Evolutionary conservation across 2,797 vertebrate genomes (phyloP).

Genomic region (Loris lydekkerianus): DNA sequence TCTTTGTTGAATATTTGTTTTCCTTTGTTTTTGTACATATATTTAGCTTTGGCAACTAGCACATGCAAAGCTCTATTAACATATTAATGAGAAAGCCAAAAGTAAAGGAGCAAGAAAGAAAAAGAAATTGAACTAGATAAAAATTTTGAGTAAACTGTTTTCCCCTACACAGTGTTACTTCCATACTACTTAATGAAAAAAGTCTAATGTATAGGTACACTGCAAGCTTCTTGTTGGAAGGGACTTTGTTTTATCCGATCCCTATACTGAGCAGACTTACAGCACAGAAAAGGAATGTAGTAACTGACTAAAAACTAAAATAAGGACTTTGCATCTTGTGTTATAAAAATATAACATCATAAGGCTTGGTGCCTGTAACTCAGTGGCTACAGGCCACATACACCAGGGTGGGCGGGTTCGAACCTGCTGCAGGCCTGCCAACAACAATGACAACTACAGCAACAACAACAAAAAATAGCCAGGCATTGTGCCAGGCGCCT

Average conservation of each 20-base stretch:
- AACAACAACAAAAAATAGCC: too few species aligned
- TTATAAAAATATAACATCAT: conserved; percentile 36
- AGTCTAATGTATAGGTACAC: background rate
- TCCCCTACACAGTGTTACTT: background rate
- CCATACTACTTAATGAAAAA: background rate
- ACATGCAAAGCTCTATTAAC: conserved; percentile 16
- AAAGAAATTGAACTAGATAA: background rate
- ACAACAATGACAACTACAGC: too few species aligned
- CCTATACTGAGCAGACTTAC: background rate
- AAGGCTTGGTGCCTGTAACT: background rate
- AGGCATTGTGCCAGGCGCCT: too few species aligned
- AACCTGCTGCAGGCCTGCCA: too few species aligned
- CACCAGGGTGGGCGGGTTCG: too few species aligned
- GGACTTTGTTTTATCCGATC: background rate
- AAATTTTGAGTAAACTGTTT: background rate
- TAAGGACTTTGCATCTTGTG: background rate
- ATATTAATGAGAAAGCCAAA: background rate
- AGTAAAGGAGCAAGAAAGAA: background rate
- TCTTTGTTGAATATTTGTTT: conserved; percentile 19
- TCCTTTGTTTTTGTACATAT: conserved; percentile 18
- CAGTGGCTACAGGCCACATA: too few species aligned
- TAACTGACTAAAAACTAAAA: background rate
- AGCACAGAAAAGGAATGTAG: background rate
- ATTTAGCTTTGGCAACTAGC: conserved; percentile 43
- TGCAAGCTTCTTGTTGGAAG: background rate